Evolutionary conservation across 2,888 invertebrate species (phyloP), one percentile per base, ranked within the genome.

Genomic region (Syrista parreyssii): DNA sequence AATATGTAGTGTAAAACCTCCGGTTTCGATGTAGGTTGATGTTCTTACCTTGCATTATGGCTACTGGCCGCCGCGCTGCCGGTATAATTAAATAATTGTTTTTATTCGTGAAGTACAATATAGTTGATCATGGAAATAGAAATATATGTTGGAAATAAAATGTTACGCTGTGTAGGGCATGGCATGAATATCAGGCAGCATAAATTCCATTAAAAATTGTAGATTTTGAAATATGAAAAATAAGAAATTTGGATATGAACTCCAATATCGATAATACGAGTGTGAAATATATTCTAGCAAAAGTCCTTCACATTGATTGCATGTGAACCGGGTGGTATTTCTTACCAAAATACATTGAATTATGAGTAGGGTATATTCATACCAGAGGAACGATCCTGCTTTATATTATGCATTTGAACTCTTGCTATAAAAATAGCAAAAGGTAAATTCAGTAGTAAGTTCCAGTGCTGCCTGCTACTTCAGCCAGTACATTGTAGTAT

Each of bases 51-150:
- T 91, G 91, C 89, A 87, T 90, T 91, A 91, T 91, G 90, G 89
- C 89, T 89, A 90, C 91, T 91, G 91, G 91, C 90, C 89, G 91
- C 91, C 90, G 91, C 91, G 91, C 91, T 91, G 91, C 91, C 91
- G 90, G 89, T 91, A 91, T 90, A 91, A 91, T 91, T 90, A 91
- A 91, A 91, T 91, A 87, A 91, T 90, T 90, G 90, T 87, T 90
- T 91, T 91, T 89, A 89, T 88, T 89, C 87, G 88, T 89, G 88
- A 88, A 88, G 86, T 86, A 88, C 86, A 89, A 88, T 86, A 88
- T 83, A 89, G 87, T 88, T 84, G 89, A 87, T 82, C 71, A 79
- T 76, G 75, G 75, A 77, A 72, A 76, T 75, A 80, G 72, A 75
- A 78, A 79, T 75, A 77, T 76, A 76, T 86, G 80, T 82, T 82